Conservation (phyloP, 2,113 vertebrate genomes). For the Guaruba guarouba region DNA sequence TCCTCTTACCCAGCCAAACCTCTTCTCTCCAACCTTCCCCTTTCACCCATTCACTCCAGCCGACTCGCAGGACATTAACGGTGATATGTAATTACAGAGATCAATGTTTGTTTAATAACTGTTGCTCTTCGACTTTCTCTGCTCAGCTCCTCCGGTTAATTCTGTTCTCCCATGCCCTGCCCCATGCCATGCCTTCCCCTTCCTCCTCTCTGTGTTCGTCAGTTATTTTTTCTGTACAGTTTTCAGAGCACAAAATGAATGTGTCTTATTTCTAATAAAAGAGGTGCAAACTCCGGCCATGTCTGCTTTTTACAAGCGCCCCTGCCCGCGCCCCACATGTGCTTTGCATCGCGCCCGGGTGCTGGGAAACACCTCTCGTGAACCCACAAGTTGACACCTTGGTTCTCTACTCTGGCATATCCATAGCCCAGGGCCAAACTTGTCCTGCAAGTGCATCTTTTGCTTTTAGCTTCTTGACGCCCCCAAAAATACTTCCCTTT, state of each 20-base stretch:
- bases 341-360: neutral
- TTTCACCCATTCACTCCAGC: constrained; percentile 30
- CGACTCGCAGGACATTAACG: constrained; percentile 76
- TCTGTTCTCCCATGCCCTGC: constrained; percentile 52
- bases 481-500: neutral
- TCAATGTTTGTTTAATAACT: constrained; percentile 86
- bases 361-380: constrained; percentile 15
- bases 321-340: neutral
- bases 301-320: constrained; percentile 38
- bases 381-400: neutral
- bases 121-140: constrained; percentile 72
- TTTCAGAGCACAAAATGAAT: constrained; percentile 97
- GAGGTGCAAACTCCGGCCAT: constrained; percentile 57
- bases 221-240: constrained; percentile 83
- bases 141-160: constrained; percentile 37
- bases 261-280: constrained; percentile 98
- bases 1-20: neutral
- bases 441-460: fast-evolving
- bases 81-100: constrained; percentile 86
- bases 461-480: neutral
- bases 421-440: fast-evolving
- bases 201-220: constrained; percentile 22
- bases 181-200: neutral
- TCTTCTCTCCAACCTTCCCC: neutral
- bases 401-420: neutral